These are phyloP conservation scores for Epiblema foenella DNA, from an alignment of 2,888 invertebrate species.

Conservation along the genomic window DNA sequence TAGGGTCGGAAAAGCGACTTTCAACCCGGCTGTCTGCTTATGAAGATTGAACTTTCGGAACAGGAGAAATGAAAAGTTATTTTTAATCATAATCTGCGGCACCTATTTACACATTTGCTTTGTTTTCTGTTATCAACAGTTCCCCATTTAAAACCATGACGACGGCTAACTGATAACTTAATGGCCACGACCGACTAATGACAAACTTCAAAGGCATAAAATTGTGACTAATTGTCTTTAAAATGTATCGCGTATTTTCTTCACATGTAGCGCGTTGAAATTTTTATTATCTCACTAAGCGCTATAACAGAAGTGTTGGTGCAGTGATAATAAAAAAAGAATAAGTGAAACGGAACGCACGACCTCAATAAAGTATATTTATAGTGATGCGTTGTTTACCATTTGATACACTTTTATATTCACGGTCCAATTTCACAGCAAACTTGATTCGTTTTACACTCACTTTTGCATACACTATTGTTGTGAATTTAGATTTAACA, in stretches of 20 bases:
- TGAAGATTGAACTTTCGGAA: too few species aligned
- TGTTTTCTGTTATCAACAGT: constrained; percentile 23
- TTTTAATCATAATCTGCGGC: constrained; percentile 13
- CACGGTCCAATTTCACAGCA: constrained; percentile 55
- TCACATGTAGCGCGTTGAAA: constrained; percentile 28
- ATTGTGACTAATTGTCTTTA: constrained; percentile 33
- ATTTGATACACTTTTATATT: constrained; percentile 76
- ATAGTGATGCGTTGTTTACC: constrained; percentile 55
- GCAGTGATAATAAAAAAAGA: constrained; percentile 25
- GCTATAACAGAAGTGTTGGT: constrained; percentile 29
- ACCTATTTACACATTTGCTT: constrained; percentile 13
- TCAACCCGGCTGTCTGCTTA: too few species aligned
- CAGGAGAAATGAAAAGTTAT: too few species aligned
- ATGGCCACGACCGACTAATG: constrained; percentile 23
- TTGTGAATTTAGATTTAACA: constrained; percentile 33
- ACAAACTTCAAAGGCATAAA: constrained; percentile 31
- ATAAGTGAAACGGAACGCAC: constrained; percentile 40
- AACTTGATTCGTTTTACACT: constrained; percentile 57
- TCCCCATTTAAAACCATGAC: constrained; percentile 21
- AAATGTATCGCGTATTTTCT: constrained; percentile 30
- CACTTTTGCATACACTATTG: constrained; percentile 50
- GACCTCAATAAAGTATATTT: constrained; percentile 46
- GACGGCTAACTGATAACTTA: constrained; percentile 32
- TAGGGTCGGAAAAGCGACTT: too few species aligned
- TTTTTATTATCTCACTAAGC: constrained; percentile 32